phyloP scores from a whole-genome alignment of 92 coral and sea anemone genomes.

The Pocillopora meandrina region DNA sequence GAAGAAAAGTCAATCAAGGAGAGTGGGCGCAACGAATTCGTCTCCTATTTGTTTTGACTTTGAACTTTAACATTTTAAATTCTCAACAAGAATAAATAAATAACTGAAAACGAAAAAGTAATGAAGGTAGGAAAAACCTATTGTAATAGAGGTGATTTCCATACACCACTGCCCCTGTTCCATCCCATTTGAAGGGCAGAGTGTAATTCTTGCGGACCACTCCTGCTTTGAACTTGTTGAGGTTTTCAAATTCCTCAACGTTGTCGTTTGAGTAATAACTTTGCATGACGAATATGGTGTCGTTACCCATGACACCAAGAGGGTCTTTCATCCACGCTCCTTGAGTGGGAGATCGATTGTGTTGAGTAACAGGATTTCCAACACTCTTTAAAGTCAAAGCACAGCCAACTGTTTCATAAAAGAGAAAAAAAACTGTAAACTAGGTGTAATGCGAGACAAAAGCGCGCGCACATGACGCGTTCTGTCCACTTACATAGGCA shows the following conservation, averaged over 20 bases:
- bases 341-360: not conserved
- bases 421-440: too few relatives aligned
- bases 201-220: conserved; percentile 41
- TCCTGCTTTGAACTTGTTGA: conserved; percentile 60
- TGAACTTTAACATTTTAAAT: not conserved
- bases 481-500: too few relatives aligned
- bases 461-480: too few relatives aligned
- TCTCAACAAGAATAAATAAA: not conserved
- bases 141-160: conserved; percentile 63
- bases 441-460: too few relatives aligned
- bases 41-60: not conserved
- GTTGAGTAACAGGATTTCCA: conserved; percentile 53
- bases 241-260: conserved; percentile 39
- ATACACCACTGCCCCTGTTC: conserved; percentile 71
- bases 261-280: not conserved
- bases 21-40: not conserved
- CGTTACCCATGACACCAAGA: conserved; percentile 51
- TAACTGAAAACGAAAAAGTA: not conserved
- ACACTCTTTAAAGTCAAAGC: conserved; percentile 31
- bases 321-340: conserved; percentile 82
- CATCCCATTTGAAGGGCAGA: conserved; percentile 45
- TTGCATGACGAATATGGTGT: conserved; percentile 48
- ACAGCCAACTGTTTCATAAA: conserved; percentile 26
- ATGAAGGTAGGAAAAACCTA: conserved; percentile 15
- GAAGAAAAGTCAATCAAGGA: not conserved